Evolutionary conservation across 2,888 invertebrate genomes (phyloP), one percentile per base, ranked within the genome.

Genomic region (Drosophila dives): DNA sequence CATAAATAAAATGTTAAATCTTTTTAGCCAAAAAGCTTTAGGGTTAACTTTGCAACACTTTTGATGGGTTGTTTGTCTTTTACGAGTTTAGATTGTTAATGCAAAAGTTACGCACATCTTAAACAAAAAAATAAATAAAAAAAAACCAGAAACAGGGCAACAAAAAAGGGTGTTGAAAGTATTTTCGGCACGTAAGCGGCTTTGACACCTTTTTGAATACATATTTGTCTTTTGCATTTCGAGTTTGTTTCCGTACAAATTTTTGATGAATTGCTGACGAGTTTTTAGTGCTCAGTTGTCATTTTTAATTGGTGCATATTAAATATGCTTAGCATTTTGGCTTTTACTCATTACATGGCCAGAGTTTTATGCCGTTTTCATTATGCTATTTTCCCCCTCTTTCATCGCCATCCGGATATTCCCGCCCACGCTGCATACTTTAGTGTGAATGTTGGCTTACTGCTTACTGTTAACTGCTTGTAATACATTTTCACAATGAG

Each of bases 221-320:
- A 23, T 23, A 86, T 89, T 83, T 88, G 80, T 55, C 83, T 71
- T 62, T 71, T 62, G 72, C 71, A 66, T 61, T 80, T 70, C 68
- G 66, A 75, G 72, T 80, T 85, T 65, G 72, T 69, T 72, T 6
- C 5, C 12, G 62, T 38, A 72, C 78, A 87, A 82, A 82, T 85
- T 89, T 78, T 77, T 72, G 72, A 67, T 77, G 81, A 66, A 69
- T 72, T 66, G 72, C 48, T 51, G 61, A 26, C 42, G 59, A 55
- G 77, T 67, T 74, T 74, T 75, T 66, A 75, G 67, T 53, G 71
- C 66, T 29, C 55, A 80, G 79, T 76, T 86, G 81, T 80, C 89
- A 75, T 56, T 83, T 80, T 90, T 88, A 87, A 87, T 90, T 90
- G 90, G 75, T 83, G 90, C 88, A 87, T 87, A 81, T 90, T 90